Evolutionary conservation across 2,888 invertebrate genomes (phyloP), one percentile per base, ranked within the genome.

Genomic region (Halictus quadricinctus): DNA sequence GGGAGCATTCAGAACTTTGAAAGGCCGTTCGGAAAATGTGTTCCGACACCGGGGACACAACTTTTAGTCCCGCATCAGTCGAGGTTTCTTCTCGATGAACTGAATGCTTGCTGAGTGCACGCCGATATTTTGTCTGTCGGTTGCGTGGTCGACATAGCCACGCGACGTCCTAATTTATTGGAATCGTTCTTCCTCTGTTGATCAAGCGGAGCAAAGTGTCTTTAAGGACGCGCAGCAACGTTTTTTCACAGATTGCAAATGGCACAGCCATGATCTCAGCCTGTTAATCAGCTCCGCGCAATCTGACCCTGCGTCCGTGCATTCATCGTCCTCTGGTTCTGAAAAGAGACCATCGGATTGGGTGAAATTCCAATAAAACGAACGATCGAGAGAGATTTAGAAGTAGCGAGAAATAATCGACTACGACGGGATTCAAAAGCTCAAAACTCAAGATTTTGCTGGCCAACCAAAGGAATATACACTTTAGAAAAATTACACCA

Each of bases 181-280:
- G 54, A 29, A 41, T 69, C 21, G 41, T 48, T 74, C 25, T 48
- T 54, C 72, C 48, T 81, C 78, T 81, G 60, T 81, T 87, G 89
- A 91, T 70, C 89, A 91, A 72, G 83, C 88, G 81, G 84, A 87
- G 91, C 94, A 94, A 91, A 94, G 91, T 85, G 91, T 88, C 89
- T 93, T 94, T 81, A 94, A 92, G 91, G 94, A 94, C 88, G 94
- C 94, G 91, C 94, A 94, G 93, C 94, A 94, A 90, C 94, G 94
- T 88, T 89, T 93, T 91, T 90, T 94, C 91, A 94, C 93, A 91
- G 94, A 94, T 94, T 94, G 94, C 90, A 94, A 91, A 94, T 94
- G 94, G 94, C 94, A 94, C 94, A 94, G 94, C 94, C 94, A 94
- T 92, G 93, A 93, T 92, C 93, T 93, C 92, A 94, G 94, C 94